These are phyloP conservation scores for Varanus komodoensis DNA, from an alignment of 2,113 vertebrate genomes.

Conservation along the genomic window DNA sequence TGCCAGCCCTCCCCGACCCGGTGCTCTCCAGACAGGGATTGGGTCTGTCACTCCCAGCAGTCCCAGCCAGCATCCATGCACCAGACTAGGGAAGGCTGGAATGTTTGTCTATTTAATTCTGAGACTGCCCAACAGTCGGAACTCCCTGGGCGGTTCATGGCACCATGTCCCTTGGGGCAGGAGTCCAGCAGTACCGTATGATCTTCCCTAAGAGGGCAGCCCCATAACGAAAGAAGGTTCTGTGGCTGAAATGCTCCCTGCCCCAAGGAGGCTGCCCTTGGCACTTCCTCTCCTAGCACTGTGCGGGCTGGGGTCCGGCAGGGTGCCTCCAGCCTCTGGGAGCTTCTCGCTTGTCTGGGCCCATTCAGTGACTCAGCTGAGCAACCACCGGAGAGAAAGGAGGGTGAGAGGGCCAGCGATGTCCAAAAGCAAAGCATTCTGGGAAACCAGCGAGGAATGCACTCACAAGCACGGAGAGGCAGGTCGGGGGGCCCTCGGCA, in stretches of 20 bases:
- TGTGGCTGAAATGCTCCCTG: not conserved
- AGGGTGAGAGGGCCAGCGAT: slow-evolving; percentile 33
- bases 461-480: not conserved
- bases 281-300: too few species aligned
- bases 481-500: not conserved
- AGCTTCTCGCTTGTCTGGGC: too few species aligned
- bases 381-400: not conserved
- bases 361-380: not conserved
- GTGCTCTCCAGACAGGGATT: too few species aligned
- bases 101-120: too few species aligned
- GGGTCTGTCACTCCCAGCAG: too few species aligned
- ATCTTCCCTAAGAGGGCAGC: not conserved
- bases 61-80: too few species aligned
- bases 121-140: too few species aligned
- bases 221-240: not conserved
- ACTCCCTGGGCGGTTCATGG: too few species aligned
- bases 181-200: too few species aligned
- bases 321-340: not conserved
- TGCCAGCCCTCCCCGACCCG: too few species aligned
- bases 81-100: too few species aligned
- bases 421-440: not conserved
- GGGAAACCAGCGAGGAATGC: not conserved
- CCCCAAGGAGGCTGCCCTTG: not conserved
- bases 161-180: too few species aligned
- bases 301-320: not conserved